A percentile compares a stretch with the other conserved stretches of the same genome.
phyloP scores from a whole-genome alignment of 2,888 invertebrate genomes.

The Chalcis sispes region DNA sequence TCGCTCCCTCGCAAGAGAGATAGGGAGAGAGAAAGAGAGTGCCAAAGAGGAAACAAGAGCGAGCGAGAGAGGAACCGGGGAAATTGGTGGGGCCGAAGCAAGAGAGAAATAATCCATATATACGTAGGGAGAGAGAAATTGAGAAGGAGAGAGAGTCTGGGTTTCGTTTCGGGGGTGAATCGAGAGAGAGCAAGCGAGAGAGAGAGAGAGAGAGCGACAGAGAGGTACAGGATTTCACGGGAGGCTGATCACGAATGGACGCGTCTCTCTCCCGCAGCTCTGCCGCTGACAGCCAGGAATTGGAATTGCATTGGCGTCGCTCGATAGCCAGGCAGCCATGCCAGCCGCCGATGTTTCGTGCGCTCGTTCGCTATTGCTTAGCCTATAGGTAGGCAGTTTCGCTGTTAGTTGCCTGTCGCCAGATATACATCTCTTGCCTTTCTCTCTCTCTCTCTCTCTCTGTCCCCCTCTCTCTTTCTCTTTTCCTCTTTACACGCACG shows the following conservation, averaged over 20 bases:
- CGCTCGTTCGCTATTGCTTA: conserved; percentile 54
- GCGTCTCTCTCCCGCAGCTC: conserved; percentile 72
- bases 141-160: conserved; percentile 40
- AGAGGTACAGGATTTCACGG: conserved; percentile 75
- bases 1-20: conserved; percentile 9
- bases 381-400: conserved; percentile 60
- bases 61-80: conserved; percentile 3
- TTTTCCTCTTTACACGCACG: neutral
- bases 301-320: conserved; percentile 77
- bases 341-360: conserved; percentile 61
- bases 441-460: neutral
- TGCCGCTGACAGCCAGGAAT: conserved; percentile 77
- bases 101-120: conserved; percentile 55
- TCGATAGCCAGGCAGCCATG: conserved; percentile 74
- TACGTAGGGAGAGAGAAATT: conserved; percentile 40
- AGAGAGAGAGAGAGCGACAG: conserved; percentile 35
- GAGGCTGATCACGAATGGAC: conserved; percentile 76
- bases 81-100: conserved; percentile 45
- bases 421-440: conserved; percentile 18
- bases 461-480: conserved; percentile 9
- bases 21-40: conserved; percentile 11
- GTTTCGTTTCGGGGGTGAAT: conserved; percentile 40
- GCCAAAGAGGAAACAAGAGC: neutral
- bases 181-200: conserved; percentile 38
- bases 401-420: conserved; percentile 59